A percentile compares a stretch with the other conserved stretches of the same genome.
Conservation (phyloP, 1,140 invertebrate genomes). For the silkworm (Bombyx mori) region DNA sequence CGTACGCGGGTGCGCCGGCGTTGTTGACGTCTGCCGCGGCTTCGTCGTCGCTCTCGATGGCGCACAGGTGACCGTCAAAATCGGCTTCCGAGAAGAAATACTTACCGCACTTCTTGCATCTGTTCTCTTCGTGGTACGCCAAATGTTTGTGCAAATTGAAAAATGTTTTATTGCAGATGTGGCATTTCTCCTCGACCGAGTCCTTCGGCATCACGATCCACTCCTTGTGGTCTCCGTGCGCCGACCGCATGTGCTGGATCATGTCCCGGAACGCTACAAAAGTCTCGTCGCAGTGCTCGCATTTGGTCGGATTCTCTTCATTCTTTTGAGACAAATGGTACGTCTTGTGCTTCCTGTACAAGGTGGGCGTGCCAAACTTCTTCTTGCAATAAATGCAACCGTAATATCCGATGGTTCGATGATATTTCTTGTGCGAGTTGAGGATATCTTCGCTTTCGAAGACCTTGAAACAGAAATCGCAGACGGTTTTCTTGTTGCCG, state of each 20-base stretch:
- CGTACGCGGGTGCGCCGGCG: conserved; percentile 34
- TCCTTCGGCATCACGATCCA: conserved; percentile 57
- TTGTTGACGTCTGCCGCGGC: conserved; percentile 16
- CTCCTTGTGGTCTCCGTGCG: conserved; percentile 58
- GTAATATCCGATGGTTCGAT: conserved; percentile 51
- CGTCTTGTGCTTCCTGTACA: conserved; percentile 61
- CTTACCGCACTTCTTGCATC: conserved; percentile 62
- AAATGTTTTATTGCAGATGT: conserved; percentile 63
- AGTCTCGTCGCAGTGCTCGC: conserved; percentile 63
- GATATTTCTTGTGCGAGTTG: conserved; percentile 54
- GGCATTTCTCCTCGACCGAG: conserved; percentile 52
- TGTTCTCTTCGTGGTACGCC: conserved; percentile 64
- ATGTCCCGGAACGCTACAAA: conserved; percentile 61
- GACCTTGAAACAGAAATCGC: conserved; percentile 65
- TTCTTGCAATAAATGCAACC: conserved; percentile 63
- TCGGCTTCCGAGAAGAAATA: conserved; percentile 58
- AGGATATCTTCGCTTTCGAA: conserved; percentile 60
- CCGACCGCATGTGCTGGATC: conserved; percentile 59
- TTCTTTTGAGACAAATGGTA: conserved; percentile 52
- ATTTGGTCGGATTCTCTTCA: conserved; percentile 58
- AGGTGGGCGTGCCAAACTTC: conserved; percentile 51
- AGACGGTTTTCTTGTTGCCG: conserved; percentile 43
- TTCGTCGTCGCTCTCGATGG: conserved; percentile 61
- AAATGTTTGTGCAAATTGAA: conserved; percentile 61
- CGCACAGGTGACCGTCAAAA: conserved; percentile 58